These are phyloP conservation scores for Synergus gifuensis DNA, from an alignment of 2,888 invertebrate species.

Conservation along the genomic window DNA sequence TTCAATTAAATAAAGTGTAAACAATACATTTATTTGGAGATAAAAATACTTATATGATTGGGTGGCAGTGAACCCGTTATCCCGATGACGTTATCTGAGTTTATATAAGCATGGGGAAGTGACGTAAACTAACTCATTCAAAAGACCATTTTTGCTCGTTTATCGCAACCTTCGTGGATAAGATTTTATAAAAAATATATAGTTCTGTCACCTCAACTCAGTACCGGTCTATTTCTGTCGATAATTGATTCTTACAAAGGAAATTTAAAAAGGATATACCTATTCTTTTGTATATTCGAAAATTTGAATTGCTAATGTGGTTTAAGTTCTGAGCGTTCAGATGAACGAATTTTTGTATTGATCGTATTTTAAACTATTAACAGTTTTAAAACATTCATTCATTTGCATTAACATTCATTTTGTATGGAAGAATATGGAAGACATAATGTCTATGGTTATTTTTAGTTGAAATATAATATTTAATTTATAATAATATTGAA, in stretches of 20 bases:
- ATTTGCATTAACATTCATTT: no score
- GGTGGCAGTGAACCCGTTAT: background rate
- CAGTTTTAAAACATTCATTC: no score
- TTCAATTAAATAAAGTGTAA: no score
- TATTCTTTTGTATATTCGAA: background rate
- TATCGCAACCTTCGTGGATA: conserved; percentile 26
- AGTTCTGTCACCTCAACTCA: no score
- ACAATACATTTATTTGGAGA: no score
- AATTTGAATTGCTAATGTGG: background rate
- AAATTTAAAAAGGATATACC: background rate
- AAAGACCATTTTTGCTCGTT: background rate
- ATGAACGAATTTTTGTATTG: no score
- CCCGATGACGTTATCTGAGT: background rate
- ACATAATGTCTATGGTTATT: no score
- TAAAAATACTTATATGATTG: background rate
- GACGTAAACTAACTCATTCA: conserved; percentile 6
- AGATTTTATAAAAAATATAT: conserved; percentile 5
- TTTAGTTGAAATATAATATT: no score
- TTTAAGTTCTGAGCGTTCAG: no score
- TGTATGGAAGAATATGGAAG: no score
- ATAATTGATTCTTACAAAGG: background rate
- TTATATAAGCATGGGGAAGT: conserved; percentile 12
- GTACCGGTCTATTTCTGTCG: background rate
- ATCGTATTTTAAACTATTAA: no score
- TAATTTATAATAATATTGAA: no score